phyloP scores from a whole-genome alignment of 2,797 vertebrate genomes.

The Pampus argenteus region DNA sequence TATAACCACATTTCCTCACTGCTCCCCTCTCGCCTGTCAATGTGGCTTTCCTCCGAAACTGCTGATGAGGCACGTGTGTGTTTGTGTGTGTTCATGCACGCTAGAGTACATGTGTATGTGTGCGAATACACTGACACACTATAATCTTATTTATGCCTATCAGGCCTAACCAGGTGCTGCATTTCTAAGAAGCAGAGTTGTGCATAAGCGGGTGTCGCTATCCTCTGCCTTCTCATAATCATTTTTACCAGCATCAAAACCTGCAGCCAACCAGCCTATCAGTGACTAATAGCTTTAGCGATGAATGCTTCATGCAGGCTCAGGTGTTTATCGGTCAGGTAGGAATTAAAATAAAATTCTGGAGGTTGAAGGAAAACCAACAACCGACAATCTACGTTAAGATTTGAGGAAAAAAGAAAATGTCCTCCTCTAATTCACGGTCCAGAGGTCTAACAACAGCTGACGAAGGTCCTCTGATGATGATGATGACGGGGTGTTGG shows the following conservation, averaged over 20 bases:
- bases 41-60: slow-evolving; percentile 61
- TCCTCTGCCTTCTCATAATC: slow-evolving; percentile 14
- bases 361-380: neutral
- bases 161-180: slow-evolving; percentile 57
- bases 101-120: neutral
- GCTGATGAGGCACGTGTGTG: slow-evolving; percentile 66
- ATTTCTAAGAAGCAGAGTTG: slow-evolving; percentile 37
- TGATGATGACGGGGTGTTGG: neutral
- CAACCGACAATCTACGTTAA: neutral
- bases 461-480: neutral
- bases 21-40: slow-evolving; percentile 45
- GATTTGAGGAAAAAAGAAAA: neutral
- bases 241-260: slow-evolving; percentile 29
- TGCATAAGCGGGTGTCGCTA: neutral
- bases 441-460: slow-evolving; percentile 9
- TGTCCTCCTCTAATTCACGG: neutral
- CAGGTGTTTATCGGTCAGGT: slow-evolving; percentile 19
- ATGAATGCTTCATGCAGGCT: slow-evolving; percentile 14
- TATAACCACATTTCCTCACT: slow-evolving; percentile 57
- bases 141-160: slow-evolving; percentile 67
- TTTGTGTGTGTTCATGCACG: neutral
- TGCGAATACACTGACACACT: slow-evolving; percentile 27
- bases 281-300: slow-evolving; percentile 36
- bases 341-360: slow-evolving; percentile 20
- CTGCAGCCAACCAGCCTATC: slow-evolving; percentile 40